Percentiles rank a stretch among this genome's conserved stretches.
Conservation (phyloP, 2,888 invertebrate species). For the Nomada hirtipes region DNA sequence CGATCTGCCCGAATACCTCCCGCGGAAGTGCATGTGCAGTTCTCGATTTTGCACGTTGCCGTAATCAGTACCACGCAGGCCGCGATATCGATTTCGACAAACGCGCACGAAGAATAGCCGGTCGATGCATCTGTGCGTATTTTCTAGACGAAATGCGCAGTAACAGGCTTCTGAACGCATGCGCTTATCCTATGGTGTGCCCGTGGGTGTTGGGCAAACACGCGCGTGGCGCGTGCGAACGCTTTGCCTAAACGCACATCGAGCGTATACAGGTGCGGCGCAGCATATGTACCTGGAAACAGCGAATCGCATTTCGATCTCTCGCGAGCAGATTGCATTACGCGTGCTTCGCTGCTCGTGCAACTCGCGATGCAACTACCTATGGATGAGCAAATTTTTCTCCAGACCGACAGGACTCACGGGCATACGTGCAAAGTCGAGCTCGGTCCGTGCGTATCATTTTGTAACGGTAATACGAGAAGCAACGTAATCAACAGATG, state of each 20-base stretch:
- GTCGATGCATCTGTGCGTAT: conserved; percentile 21
- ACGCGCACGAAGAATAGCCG: conserved; percentile 65
- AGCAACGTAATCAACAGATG: conserved; percentile 62
- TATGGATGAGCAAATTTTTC: too few species aligned
- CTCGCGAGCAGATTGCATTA: too few species aligned
- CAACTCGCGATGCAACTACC: too few species aligned
- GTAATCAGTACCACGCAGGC: conserved; percentile 61
- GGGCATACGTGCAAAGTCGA: neutral
- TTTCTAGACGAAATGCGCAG: conserved; percentile 55
- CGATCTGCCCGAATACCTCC: neutral
- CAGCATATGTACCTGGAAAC: too few species aligned
- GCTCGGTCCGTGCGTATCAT: conserved; percentile 53
- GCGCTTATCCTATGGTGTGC: neutral
- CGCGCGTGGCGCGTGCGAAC: neutral
- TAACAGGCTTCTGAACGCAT: conserved; percentile 35
- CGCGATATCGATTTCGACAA: conserved; percentile 70
- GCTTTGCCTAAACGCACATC: too few species aligned
- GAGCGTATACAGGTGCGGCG: too few species aligned
- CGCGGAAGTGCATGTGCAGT: neutral
- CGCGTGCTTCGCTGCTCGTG: too few species aligned
- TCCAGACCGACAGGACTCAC: too few species aligned
- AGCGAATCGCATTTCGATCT: too few species aligned
- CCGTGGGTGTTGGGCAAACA: neutral
- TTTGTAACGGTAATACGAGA: conserved; percentile 64
- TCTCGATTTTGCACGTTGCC: conserved; percentile 56